Percentiles rank a stretch among this genome's conserved stretches.
Conservation (phyloP, 2,113 vertebrate species). For the Ahaetulla prasina region DNA sequence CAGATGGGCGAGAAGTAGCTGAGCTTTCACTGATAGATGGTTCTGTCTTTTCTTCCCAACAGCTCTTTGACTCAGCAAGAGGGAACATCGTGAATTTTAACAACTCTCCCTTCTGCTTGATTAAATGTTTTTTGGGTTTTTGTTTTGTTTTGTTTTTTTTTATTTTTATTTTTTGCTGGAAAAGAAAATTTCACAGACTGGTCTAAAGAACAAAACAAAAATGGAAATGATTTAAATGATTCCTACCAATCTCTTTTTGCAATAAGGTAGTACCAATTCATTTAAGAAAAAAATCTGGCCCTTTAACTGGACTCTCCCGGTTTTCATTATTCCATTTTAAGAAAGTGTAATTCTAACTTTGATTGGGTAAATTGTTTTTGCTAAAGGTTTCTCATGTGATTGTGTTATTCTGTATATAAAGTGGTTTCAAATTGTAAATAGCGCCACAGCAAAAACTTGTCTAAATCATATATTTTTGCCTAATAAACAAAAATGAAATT, state of each 20-base stretch:
- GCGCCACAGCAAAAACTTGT: slow-evolving; percentile 92
- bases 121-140: slow-evolving; percentile 52
- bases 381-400: slow-evolving; percentile 83
- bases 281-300: slow-evolving; percentile 72
- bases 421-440: slow-evolving; percentile 98
- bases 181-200: slow-evolving; percentile 66
- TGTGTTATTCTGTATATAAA: slow-evolving; percentile 92
- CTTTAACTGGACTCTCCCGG: slow-evolving; percentile 77
- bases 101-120: slow-evolving; percentile 93
- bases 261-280: slow-evolving; percentile 78
- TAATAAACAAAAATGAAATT: slow-evolving; percentile 99
- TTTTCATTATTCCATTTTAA: slow-evolving; percentile 79
- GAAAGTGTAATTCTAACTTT: slow-evolving; percentile 72
- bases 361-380: slow-evolving; percentile 74
- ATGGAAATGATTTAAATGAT: slow-evolving; percentile 66
- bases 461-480: slow-evolving; percentile 99
- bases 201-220: slow-evolving; percentile 58
- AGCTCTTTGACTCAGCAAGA: slow-evolving; percentile 92
- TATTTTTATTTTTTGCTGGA: slow-evolving; percentile 14
- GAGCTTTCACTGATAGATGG: slow-evolving; percentile 38
- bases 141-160: not conserved
- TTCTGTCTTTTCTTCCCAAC: slow-evolving; percentile 62
- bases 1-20: slow-evolving; percentile 2
- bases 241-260: slow-evolving; percentile 66
- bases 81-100: slow-evolving; percentile 90